Conservation (phyloP, 1,140 invertebrate species). For the Pectinophora gossypiella region DNA sequence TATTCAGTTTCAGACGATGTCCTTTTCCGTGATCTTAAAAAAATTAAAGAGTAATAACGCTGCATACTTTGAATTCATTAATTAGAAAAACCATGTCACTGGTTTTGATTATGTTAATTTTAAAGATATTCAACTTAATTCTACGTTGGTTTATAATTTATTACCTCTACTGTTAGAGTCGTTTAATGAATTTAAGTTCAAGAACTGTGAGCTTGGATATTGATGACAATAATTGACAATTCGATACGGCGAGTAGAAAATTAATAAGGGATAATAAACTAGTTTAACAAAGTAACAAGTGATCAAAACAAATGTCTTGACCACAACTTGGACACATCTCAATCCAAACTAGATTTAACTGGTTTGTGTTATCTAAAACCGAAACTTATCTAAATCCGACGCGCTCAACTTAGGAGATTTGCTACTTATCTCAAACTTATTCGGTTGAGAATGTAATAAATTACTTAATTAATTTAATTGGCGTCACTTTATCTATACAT, state of each 20-base stretch:
- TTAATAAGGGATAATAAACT: too few relatives aligned
- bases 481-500: constrained; percentile 17
- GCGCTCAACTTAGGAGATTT: constrained; percentile 5
- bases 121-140: too few relatives aligned
- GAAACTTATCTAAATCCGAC: constrained; percentile 4
- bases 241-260: too few relatives aligned
- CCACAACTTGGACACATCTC: background rate
- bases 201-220: too few relatives aligned
- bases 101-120: too few relatives aligned
- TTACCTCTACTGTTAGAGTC: too few relatives aligned
- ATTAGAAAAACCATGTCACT: too few relatives aligned
- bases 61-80: background rate
- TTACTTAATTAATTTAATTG: constrained; percentile 22
- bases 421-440: constrained; percentile 10
- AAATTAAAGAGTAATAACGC: too few relatives aligned
- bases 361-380: background rate
- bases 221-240: too few relatives aligned
- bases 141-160: too few relatives aligned
- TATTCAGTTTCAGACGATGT: background rate
- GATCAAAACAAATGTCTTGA: background rate
- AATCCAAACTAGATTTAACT: background rate
- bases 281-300: background rate
- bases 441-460: constrained; percentile 8
- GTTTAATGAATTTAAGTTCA: too few relatives aligned
- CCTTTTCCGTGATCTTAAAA: background rate